Evolutionary conservation across 1,140 invertebrate species (phyloP), one percentile per base, ranked within the genome.

Genomic region (Polyergus mexicanus): DNA sequence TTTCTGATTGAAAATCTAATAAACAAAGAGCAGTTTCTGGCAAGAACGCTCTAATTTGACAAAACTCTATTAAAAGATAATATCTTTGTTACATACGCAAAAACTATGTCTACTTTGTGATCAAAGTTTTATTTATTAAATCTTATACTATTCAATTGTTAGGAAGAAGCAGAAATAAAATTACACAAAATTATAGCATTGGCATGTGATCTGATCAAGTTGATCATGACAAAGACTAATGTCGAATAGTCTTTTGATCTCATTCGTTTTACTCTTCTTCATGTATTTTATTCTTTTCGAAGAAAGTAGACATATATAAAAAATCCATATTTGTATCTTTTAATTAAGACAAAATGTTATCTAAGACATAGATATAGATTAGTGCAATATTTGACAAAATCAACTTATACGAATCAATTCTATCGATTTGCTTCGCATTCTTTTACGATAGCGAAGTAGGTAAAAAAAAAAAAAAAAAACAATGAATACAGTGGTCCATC

Each of bases 401-500:
- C 28, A 7, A 16, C 3, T 47, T 41, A 25, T 25, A 19, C 11
- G 8, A 56, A 35, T 74, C 13, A 72, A 74, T 16, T 74, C 11
- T n/a, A 28, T n/a, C 54, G 41, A 44, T 16, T 83, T n/a, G 16
- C 19, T 19, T 56, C 8, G 38, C 11, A 11, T 60, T 83, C 13
- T 60, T 74, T 25, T 44, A 71, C 25, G 51, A 81, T 32, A 25
- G 38, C 28, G 7, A 28, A 83, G 54, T 28, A 56, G 60, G 8
- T 60, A 28, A 81, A n/a, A 38, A 22, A 81, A 58, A 81, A 38
- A 44, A 28, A 81, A n/a, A 38, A 22, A 81, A 58, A 81, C 54
- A 44, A n/a, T 77, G 58, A 38, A 65, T 72, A 77, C 72, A 44
- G 22, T 84, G 56, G 58, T 86, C 44, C 56, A 74, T 84, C 32